Evolutionary conservation across 2,797 vertebrate genomes (phyloP).

Genomic region (Gallirallus australis): DNA sequence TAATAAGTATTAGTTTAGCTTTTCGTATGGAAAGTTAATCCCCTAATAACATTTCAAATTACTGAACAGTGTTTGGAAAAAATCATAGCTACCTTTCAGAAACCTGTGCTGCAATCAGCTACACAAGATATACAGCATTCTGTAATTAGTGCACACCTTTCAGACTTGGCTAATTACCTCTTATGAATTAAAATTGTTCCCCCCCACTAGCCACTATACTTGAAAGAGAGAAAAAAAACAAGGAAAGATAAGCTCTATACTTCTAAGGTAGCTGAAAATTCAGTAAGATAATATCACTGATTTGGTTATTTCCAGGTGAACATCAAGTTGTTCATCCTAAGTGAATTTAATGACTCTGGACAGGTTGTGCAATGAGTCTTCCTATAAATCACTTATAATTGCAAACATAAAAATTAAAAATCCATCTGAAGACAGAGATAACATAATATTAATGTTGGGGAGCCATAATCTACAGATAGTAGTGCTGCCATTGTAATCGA

Average conservation of each 20-base stretch:
- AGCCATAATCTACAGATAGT: constrained; percentile 77
- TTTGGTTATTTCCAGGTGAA: constrained; percentile 87
- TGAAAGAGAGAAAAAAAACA: not conserved
- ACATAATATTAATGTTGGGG: constrained; percentile 83
- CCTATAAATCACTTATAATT: constrained; percentile 86
- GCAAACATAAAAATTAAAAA: constrained; percentile 87
- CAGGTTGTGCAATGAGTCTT: constrained; percentile 88
- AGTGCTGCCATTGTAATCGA: constrained; percentile 76
- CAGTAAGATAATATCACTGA: constrained; percentile 77
- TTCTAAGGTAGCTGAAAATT: constrained; percentile 66
- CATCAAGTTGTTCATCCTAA: constrained; percentile 89
- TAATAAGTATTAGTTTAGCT: constrained; percentile 65
- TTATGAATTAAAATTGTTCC: constrained; percentile 75
- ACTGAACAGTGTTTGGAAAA: constrained; percentile 38
- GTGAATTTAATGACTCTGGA: constrained; percentile 91
- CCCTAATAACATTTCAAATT: constrained; percentile 71
- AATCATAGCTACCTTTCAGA: constrained; percentile 50
- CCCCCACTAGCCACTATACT: constrained; percentile 19
- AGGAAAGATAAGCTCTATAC: constrained; percentile 29
- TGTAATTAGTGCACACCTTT: constrained; percentile 77
- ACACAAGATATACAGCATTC: constrained; percentile 70
- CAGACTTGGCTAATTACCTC: constrained; percentile 80
- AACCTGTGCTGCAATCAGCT: constrained; percentile 60
- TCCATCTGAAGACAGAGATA: constrained; percentile 88
- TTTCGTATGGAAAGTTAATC: constrained; percentile 67